Evolutionary conservation across 2,888 invertebrate genomes (phyloP).

Genomic region (Alviniconcha strummeri): DNA sequence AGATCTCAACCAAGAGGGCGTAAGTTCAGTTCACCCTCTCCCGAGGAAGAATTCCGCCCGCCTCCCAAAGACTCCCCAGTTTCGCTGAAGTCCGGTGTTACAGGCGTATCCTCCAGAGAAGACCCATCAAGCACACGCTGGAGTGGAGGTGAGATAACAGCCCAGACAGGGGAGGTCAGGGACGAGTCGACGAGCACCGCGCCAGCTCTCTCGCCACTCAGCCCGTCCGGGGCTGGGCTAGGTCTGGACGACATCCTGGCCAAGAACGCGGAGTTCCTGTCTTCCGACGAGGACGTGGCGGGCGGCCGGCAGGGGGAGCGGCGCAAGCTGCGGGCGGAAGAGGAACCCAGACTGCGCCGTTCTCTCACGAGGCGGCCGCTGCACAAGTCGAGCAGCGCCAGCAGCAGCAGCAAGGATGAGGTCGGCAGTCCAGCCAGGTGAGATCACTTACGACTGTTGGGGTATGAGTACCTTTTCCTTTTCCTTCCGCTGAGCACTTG

Average conservation of each 20-base stretch:
- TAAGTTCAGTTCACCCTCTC: conserved; percentile 10
- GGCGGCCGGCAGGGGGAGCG: background rate
- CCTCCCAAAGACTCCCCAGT: background rate
- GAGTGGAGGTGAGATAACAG: too few species aligned
- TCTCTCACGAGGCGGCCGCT: conserved; percentile 7
- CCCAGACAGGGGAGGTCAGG: too few species aligned
- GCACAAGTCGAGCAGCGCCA: conserved; percentile 2
- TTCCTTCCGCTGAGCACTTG: too few species aligned
- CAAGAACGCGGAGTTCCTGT: conserved; percentile 35
- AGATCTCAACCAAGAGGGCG: conserved; percentile 2
- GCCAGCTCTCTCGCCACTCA: background rate
- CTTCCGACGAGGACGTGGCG: conserved; percentile 20
- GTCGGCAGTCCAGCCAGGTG: background rate
- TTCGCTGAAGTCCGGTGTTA: background rate
- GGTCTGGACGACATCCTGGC: conserved; percentile 35
- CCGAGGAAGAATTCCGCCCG: background rate
- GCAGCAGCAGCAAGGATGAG: background rate
- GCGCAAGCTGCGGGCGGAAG: conserved; percentile 7
- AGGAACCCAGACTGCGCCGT: conserved; percentile 17
- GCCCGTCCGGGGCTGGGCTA: background rate
- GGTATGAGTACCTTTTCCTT: too few species aligned
- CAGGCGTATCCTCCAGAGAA: too few species aligned
- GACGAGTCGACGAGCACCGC: too few species aligned
- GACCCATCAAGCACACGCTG: too few species aligned
- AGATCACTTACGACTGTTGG: background rate